Base-by-base conservation (phyloP, 35 echinoderm and acorn worm species). In the Holothuria glaberrima region DNA sequence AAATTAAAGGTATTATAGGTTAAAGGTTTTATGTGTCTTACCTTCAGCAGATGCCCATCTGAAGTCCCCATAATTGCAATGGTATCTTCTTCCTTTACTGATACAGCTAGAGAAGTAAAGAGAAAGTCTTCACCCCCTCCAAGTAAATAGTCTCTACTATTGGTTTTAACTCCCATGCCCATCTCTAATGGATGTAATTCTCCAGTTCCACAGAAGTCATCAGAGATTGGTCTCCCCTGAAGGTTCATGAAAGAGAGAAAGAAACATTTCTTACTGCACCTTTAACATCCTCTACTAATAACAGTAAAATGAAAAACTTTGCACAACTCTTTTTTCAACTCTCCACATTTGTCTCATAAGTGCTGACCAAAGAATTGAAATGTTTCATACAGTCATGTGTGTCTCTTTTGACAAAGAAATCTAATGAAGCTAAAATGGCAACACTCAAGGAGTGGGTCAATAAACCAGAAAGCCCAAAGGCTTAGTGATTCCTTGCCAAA, bases 121-220 rank as follows among this genome's bases (percentile, higher is more conserved):
- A 44, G 48, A 48, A 58, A 50, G 22, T 83, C 92, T 46, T 79
- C 60, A 1, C 94, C 94, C 5, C 91, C 91, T 20, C 70, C 75
- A 34, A 73, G 44, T 50, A 97, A 69, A 36, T 68, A 89, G 67
- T 97, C 91, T 34, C 21, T 56, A 12, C 50, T 9, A 41, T 4
- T 54, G 13, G n/a, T n/a, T n/a, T n/a, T n/a, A n/a, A n/a, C n/a
- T n/a, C n/a, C n/a, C n/a, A 21, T n/a, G 67, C 5, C 25, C 12
- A 83, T 78, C 59, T 91, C 88, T 28, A 97, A 90, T 26, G 94
- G 94, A 74, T 97, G 94, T 63, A 97, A 60, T 36, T 91, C 70
- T 48, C 81, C 82, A 31, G 94, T 97, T 12, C 94, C 94, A 73
- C 94, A 97, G 54, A 93, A 97, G 24, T 93, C 79, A 7, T 82